A percentile compares a stretch with the other conserved stretches of the same genome.
Conservation (phyloP, 2,113 vertebrate genomes). For the Podilymbus podiceps region DNA sequence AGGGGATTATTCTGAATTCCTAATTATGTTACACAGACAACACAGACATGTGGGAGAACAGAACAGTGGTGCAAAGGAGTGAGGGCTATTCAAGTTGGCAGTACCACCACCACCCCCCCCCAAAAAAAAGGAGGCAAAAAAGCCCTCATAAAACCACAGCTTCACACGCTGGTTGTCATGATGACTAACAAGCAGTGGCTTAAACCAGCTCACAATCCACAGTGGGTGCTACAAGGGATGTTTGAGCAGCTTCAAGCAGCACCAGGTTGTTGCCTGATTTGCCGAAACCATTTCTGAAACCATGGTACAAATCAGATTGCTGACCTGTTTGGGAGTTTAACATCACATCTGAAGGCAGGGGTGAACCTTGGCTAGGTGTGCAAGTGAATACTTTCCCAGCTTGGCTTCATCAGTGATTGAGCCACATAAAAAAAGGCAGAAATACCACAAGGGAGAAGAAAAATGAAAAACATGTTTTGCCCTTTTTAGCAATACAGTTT, state of each 20-base stretch:
- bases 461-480: accelerated
- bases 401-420: background rate
- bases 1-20: background rate
- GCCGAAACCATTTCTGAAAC: background rate
- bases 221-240: background rate
- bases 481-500: background rate
- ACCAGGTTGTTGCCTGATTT: background rate
- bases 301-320: background rate
- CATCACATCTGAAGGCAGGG: background rate
- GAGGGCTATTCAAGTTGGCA: background rate
- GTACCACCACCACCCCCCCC: background rate
- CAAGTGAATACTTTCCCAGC: background rate
- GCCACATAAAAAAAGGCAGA: background rate
- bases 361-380: background rate
- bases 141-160: background rate
- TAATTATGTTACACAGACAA: accelerated
- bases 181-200: background rate
- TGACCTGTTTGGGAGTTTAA: background rate
- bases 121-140: background rate
- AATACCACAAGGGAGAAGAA: background rate
- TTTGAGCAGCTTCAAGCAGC: background rate
- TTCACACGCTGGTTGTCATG: background rate
- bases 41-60: accelerated
- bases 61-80: accelerated
- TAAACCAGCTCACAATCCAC: background rate